Percentiles rank a stretch among this genome's conserved stretches.
phyloP scores from a whole-genome alignment of 2,888 invertebrate species.

The Eubasilissa splendida region DNA sequence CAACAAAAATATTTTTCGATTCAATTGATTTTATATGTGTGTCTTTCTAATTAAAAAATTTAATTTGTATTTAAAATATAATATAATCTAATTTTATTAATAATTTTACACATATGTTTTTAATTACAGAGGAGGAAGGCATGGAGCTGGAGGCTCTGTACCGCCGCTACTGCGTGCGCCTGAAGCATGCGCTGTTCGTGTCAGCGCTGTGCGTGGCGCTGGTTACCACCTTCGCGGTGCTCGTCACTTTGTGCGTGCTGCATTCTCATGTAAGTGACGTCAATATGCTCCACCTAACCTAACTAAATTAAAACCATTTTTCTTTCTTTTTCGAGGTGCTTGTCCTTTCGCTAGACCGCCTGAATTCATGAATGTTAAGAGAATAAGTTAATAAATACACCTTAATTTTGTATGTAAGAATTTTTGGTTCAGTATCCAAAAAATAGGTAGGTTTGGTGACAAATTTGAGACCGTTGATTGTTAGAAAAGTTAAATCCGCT shows the following conservation, averaged over 20 bases:
- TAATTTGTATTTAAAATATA: too few relatives aligned
- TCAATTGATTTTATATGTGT: too few relatives aligned
- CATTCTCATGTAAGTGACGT: slow-evolving; percentile 73
- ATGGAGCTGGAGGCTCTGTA: slow-evolving; percentile 82
- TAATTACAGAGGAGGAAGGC: slow-evolving; percentile 72
- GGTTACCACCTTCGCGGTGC: slow-evolving; percentile 74
- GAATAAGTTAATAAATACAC: too few relatives aligned
- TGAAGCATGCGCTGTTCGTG: slow-evolving; percentile 84
- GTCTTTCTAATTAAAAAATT: too few relatives aligned
- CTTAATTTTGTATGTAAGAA: too few relatives aligned
- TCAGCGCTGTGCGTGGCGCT: slow-evolving; percentile 80
- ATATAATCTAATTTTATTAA: too few relatives aligned
- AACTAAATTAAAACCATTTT: not conserved
- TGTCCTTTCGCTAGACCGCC: not conserved
- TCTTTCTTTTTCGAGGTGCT: not conserved
- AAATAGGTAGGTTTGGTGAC: too few relatives aligned
- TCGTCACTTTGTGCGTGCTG: slow-evolving; percentile 75
- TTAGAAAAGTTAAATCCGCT: too few relatives aligned
- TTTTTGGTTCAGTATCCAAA: too few relatives aligned
- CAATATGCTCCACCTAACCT: slow-evolving; percentile 59
- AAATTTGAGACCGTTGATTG: too few relatives aligned
- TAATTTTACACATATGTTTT: slow-evolving; percentile 4
- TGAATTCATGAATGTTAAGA: too few relatives aligned
- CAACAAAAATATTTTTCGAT: too few relatives aligned
- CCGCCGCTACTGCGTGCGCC: slow-evolving; percentile 79